A percentile compares a stretch with the other conserved stretches of the same genome.
These are phyloP conservation scores for Erebia epiphron DNA, from an alignment of 2,888 invertebrate species.

Conservation along the genomic window DNA sequence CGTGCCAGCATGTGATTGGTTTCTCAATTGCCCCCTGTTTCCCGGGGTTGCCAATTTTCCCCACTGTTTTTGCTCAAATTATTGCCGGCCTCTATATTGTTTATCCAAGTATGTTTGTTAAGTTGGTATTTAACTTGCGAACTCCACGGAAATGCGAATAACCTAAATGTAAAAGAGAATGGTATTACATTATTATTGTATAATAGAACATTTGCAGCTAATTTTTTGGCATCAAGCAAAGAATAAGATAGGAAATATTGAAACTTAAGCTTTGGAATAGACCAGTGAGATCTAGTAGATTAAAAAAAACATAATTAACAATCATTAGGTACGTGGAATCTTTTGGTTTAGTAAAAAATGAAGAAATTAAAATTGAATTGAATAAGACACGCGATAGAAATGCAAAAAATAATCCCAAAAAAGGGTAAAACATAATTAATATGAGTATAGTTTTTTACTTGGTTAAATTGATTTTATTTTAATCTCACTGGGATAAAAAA, in stretches of 20 bases:
- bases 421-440: not conserved
- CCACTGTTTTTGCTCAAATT: no score
- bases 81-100: no score
- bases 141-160: slow-evolving; percentile 61
- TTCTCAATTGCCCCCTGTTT: no score
- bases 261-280: slow-evolving; percentile 78
- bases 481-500: slow-evolving; percentile 59
- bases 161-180: slow-evolving; percentile 72
- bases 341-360: not conserved
- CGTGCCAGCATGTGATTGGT: no score
- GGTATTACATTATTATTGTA: slow-evolving; percentile 70
- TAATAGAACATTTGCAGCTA: slow-evolving; percentile 70
- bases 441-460: not conserved
- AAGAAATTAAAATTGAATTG: not conserved
- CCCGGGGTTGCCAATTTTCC: no score
- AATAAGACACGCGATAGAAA: slow-evolving; percentile 17
- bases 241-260: slow-evolving; percentile 61
- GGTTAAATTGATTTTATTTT: slow-evolving; percentile 17
- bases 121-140: slow-evolving; percentile 45
- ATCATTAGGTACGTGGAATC: not conserved
- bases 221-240: slow-evolving; percentile 82
- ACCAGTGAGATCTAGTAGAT: slow-evolving; percentile 67
- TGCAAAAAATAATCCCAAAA: not conserved
- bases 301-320: not conserved
- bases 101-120: not conserved